Percentiles rank a stretch among this genome's conserved stretches.
Evolutionary conservation across 2,113 vertebrate genomes (phyloP).

Genomic region (Microtus pennsylvanicus): DNA sequence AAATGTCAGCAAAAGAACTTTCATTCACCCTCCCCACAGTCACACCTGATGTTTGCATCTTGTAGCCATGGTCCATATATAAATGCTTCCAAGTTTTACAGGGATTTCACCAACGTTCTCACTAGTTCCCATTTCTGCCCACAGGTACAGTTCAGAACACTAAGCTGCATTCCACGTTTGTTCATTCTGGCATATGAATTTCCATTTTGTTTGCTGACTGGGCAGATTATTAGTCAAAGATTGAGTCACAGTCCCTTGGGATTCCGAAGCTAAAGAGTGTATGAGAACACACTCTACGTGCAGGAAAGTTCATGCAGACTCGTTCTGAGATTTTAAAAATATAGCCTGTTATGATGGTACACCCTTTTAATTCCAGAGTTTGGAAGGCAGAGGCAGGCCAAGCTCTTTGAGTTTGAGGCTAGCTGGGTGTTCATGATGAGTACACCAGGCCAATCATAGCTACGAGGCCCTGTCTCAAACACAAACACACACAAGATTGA

Average conservation of each 20-base stretch:
- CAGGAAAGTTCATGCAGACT: background rate
- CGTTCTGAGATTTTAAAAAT: background rate
- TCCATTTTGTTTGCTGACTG: background rate
- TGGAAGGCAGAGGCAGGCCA: background rate
- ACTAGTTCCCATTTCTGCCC: background rate
- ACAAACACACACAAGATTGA: rapidly evolving
- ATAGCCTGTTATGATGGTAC: too few species aligned
- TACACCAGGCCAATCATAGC: background rate
- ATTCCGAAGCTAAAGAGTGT: background rate
- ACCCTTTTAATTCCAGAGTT: background rate
- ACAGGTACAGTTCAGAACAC: background rate
- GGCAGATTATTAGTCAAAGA: background rate
- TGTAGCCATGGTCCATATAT: background rate
- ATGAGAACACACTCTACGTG: background rate
- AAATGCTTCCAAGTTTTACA: background rate
- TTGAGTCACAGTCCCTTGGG: background rate
- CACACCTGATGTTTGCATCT: background rate
- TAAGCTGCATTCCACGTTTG: background rate
- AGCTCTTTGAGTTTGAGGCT: background rate
- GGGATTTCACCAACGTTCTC: background rate
- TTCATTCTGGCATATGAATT: background rate
- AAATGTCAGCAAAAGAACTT: background rate
- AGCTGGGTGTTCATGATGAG: background rate
- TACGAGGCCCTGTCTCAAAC: background rate
- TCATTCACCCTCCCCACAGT: background rate